phyloP scores from a whole-genome alignment of 1,140 invertebrate genomes.

The Kradibia gibbosae region DNA sequence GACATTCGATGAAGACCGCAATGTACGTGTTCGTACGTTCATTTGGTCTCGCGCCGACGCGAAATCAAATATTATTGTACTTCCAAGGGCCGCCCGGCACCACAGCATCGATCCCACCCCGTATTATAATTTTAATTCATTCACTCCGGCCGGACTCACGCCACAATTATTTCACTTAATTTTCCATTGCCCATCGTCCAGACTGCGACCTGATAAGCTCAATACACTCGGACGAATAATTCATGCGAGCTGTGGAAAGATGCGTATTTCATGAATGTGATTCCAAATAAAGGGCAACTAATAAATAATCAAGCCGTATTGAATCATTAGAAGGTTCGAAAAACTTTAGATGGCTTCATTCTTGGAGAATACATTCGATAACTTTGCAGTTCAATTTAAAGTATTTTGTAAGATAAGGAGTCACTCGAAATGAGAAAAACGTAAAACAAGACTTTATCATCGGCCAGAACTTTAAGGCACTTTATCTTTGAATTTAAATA shows the following conservation, averaged over 20 bases:
- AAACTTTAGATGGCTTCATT: too few species aligned
- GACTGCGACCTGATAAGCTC: not conserved
- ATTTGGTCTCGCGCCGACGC: not conserved
- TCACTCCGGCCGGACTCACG: not conserved
- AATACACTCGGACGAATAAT: not conserved
- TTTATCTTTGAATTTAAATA: too few species aligned
- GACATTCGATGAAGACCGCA: not conserved
- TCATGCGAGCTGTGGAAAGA: not conserved
- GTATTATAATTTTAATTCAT: not conserved
- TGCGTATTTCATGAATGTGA: not conserved
- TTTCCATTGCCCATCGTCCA: not conserved
- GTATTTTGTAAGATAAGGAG: too few species aligned
- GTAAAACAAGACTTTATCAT: too few species aligned
- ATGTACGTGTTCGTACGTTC: not conserved
- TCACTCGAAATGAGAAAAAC: too few species aligned
- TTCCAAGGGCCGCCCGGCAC: not conserved
- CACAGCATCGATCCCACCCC: not conserved
- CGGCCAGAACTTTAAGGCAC: too few species aligned
- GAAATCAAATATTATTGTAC: conserved; percentile 4
- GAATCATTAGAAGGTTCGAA: too few species aligned
- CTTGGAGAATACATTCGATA: too few species aligned
- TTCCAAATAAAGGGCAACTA: not conserved
- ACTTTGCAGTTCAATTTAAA: too few species aligned
- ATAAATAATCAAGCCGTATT: not conserved
- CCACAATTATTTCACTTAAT: not conserved